Conservation (phyloP, 2,113 vertebrate genomes). For the Calidris pugnax region DNA sequence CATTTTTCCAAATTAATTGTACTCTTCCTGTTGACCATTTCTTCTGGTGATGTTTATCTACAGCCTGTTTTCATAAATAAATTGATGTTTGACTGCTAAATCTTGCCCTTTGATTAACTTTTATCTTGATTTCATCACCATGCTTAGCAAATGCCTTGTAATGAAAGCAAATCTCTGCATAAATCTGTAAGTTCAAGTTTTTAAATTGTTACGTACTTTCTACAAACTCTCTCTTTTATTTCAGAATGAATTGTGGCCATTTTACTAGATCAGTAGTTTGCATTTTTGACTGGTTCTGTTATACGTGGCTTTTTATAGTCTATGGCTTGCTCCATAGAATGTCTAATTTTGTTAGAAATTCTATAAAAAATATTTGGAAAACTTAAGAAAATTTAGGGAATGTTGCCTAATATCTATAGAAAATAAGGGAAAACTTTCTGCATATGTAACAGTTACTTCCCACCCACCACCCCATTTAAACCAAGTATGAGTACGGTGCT, state of each 20-base stretch:
- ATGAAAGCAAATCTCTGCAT: neutral
- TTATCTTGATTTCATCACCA: neutral
- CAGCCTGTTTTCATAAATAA: neutral
- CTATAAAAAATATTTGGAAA: neutral
- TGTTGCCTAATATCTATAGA: neutral
- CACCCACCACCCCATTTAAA: neutral
- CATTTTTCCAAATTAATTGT: neutral
- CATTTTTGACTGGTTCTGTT: neutral
- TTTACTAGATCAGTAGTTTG: neutral
- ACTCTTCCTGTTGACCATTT: neutral
- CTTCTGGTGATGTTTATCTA: neutral
- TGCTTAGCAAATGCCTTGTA: neutral
- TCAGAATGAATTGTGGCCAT: neutral
- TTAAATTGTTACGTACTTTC: neutral
- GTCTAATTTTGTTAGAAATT: neutral
- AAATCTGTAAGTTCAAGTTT: neutral
- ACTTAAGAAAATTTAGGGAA: neutral
- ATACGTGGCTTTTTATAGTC: neutral
- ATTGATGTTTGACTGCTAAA: neutral
- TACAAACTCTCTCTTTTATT: neutral
- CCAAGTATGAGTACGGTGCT: neutral
- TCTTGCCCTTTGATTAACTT: neutral
- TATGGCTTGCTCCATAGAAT: neutral
- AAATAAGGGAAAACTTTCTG: neutral
- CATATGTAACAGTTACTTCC: neutral